Conservation (phyloP, 1,140 invertebrate species). For the Drosophila orosa region DNA sequence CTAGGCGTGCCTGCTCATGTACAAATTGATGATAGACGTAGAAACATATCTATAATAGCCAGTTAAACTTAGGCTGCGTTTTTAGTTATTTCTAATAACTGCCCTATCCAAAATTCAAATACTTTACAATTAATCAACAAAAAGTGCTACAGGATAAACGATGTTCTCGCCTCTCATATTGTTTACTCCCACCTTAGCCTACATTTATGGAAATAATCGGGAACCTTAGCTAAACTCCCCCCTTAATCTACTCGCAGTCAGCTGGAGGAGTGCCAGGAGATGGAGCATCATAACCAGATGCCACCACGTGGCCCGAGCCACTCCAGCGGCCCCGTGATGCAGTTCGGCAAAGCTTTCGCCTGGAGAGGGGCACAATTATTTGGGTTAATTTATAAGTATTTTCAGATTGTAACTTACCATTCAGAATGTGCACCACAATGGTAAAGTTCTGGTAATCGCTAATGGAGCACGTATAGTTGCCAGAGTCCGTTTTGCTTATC, state of each 20-base stretch:
- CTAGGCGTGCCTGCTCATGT: constrained; percentile 72
- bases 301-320: constrained; percentile 19
- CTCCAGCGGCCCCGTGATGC: constrained; percentile 84
- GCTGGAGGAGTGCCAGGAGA: constrained; percentile 43
- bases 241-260: constrained; percentile 34
- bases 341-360: constrained; percentile 88
- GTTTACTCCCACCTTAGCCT: constrained; percentile 57
- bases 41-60: constrained; percentile 63
- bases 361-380: constrained; percentile 44
- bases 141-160: constrained; percentile 52
- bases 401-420: constrained; percentile 85
- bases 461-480: constrained; percentile 92
- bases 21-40: constrained; percentile 74
- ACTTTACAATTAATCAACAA: constrained; percentile 81
- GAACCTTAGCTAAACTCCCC: constrained; percentile 43
- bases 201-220: constrained; percentile 17
- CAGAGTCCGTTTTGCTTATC: constrained; percentile 90
- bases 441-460: constrained; percentile 87
- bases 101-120: constrained; percentile 56
- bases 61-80: constrained; percentile 57
- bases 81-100: constrained; percentile 81
- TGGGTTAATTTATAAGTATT: not conserved
- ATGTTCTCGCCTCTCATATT: constrained; percentile 26
- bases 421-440: constrained; percentile 89
- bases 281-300: constrained; percentile 27